These are phyloP conservation scores for Octopus bimaculoides DNA, from an alignment of 1,140 invertebrate genomes.

Conservation along the genomic window DNA sequence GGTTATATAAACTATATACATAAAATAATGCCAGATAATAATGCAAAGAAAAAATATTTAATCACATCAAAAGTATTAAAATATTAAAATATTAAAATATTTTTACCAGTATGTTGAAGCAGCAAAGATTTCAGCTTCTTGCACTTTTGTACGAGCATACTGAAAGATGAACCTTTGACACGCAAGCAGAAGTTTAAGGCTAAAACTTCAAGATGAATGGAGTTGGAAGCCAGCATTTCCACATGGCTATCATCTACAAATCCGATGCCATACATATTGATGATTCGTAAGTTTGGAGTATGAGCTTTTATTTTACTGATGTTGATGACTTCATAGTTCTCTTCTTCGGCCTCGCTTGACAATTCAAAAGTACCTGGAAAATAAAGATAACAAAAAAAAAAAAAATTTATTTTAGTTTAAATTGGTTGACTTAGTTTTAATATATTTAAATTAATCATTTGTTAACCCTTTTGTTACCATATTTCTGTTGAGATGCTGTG, in stretches of 20 bases:
- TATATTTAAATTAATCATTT: too few species aligned
- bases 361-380: conserved; percentile 92
- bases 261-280: conserved; percentile 80
- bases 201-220: conserved; percentile 87
- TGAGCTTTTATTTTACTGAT: conserved; percentile 71
- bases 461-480: too few species aligned
- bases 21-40: not conserved
- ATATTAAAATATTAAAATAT: not conserved
- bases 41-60: not conserved
- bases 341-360: conserved; percentile 95
- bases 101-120: conserved; percentile 90
- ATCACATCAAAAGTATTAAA: not conserved
- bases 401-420: not conserved
- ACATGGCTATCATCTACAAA: conserved; percentile 99
- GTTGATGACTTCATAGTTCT: conserved; percentile 99
- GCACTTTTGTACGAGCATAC: conserved; percentile 90
- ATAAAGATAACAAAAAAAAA: conserved; percentile 7
- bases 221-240: conserved; percentile 80
- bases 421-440: too few species aligned
- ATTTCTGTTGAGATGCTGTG: too few species aligned
- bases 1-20: too few species aligned
- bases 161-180: conserved; percentile 95
- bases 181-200: conserved; percentile 96
- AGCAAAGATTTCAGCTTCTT: conserved; percentile 87
- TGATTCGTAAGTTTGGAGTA: conserved; percentile 75